phyloP scores from a whole-genome alignment of 2,797 vertebrate species.

The Trichosurus vulpecula region DNA sequence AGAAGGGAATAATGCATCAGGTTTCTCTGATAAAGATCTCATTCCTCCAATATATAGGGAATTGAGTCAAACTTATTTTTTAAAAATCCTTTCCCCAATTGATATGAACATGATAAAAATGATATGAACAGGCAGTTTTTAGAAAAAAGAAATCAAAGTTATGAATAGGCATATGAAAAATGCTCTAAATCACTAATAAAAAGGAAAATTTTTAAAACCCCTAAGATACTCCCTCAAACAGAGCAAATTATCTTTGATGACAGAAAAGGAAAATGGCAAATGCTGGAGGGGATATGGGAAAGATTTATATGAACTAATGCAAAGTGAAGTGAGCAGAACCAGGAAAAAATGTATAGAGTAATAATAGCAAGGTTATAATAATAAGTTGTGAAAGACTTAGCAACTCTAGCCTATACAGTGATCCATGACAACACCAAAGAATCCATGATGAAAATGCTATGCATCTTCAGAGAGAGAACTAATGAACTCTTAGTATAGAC shows the following conservation, averaged over 20 bases:
- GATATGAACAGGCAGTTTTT: not conserved
- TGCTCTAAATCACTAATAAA: not conserved
- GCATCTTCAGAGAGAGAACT: not conserved
- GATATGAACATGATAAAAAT: too few species aligned
- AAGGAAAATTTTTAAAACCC: not conserved
- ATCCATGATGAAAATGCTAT: not conserved
- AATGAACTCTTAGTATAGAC: not conserved
- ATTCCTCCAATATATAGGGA: not conserved
- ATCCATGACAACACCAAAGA: not conserved
- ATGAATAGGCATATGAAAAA: not conserved
- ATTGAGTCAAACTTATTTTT: not conserved
- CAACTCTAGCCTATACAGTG: not conserved
- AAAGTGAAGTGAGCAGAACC: not conserved
- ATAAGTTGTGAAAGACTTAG: not conserved
- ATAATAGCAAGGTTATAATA: not conserved
- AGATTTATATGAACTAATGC: not conserved
- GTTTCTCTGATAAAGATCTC: not conserved
- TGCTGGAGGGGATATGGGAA: not conserved
- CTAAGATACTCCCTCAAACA: not conserved
- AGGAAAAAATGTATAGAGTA: not conserved
- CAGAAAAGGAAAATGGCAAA: not conserved
- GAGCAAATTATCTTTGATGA: not conserved
- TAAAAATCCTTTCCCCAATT: not conserved
- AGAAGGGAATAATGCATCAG: not conserved
- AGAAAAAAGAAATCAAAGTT: not conserved